Conservation (phyloP, 2,797 vertebrate genomes). For the Chloroceryle inda region DNA sequence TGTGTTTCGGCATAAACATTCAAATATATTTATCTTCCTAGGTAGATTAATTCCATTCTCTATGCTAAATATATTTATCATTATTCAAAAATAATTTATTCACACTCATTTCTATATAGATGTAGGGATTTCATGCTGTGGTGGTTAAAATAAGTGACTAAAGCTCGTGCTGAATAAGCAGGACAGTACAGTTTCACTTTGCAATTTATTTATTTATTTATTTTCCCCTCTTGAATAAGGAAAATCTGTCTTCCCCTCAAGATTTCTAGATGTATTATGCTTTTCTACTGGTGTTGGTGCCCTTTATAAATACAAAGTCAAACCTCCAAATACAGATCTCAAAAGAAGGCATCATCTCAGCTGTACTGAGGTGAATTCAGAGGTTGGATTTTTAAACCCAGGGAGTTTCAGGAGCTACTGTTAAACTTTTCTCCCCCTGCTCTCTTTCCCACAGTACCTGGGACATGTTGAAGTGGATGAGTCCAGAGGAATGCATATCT, state of each 20-base stretch:
- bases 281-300: not conserved
- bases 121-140: not conserved
- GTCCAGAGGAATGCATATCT: conserved; percentile 99
- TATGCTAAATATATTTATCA: not conserved
- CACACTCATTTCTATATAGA: not conserved
- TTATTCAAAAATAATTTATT: not conserved
- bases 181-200: not conserved
- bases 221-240: not conserved
- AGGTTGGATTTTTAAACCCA: not conserved
- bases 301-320: not conserved
- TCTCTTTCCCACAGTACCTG: conserved; percentile 87
- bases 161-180: not conserved
- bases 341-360: not conserved
- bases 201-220: not conserved
- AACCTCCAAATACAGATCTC: not conserved
- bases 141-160: not conserved
- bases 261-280: not conserved
- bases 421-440: not conserved
- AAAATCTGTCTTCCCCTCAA: not conserved
- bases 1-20: not conserved
- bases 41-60: not conserved
- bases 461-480: conserved; percentile 99
- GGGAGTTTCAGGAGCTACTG: not conserved
- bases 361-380: not conserved
- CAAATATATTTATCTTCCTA: not conserved